These are phyloP conservation scores for Cacatua alba DNA, from an alignment of 2,113 vertebrate species.

Conservation along the genomic window DNA sequence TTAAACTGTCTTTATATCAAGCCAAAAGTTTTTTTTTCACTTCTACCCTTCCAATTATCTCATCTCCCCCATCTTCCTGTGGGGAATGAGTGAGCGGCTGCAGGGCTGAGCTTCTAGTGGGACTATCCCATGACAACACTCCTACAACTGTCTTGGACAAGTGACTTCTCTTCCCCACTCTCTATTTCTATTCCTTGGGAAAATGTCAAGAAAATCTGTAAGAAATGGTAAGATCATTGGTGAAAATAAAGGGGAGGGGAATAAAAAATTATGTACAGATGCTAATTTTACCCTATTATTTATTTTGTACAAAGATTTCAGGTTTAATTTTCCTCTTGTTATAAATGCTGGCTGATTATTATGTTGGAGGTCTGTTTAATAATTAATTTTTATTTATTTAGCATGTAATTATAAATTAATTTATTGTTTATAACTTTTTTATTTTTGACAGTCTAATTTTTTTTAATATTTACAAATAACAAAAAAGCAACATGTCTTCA, in stretches of 20 bases:
- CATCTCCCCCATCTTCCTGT: background rate
- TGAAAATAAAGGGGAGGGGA: background rate
- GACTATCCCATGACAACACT: background rate
- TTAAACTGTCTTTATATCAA: background rate
- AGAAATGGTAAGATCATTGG: background rate
- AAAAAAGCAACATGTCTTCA: background rate
- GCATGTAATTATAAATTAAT: background rate
- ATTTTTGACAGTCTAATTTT: background rate
- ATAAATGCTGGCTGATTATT: background rate
- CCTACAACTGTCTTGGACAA: background rate
- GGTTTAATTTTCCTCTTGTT: background rate
- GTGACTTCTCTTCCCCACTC: background rate
- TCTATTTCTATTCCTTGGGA: background rate
- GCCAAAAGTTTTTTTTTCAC: background rate
- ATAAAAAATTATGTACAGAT: background rate
- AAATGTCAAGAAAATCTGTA: background rate
- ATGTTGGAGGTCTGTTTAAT: background rate
- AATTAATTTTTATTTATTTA: background rate
- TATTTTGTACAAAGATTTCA: background rate
- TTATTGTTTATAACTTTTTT: no score
- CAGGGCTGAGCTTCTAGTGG: background rate
- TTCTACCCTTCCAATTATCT: background rate
- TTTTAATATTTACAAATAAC: background rate
- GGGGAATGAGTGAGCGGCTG: background rate
- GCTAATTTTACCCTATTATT: background rate